Evolutionary conservation across 2,113 vertebrate genomes (phyloP).

Genomic region (Periophthalmus modestus): DNA sequence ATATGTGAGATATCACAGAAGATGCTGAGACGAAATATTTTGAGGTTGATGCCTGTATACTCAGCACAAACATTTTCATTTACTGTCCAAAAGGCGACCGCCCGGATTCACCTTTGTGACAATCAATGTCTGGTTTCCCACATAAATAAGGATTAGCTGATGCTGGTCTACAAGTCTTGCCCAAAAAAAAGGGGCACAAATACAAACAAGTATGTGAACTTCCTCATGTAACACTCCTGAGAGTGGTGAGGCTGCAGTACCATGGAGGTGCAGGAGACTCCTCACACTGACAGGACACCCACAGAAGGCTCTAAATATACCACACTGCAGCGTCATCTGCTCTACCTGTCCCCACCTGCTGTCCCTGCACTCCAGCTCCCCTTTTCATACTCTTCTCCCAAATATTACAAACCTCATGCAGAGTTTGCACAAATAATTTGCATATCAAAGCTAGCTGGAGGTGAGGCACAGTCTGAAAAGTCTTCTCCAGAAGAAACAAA

Average conservation of each 20-base stretch:
- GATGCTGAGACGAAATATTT: too few species aligned
- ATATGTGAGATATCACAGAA: too few species aligned
- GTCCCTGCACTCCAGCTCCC: conserved; percentile 2
- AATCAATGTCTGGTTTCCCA: too few species aligned
- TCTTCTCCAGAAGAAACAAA: conserved; percentile 50
- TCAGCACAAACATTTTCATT: too few species aligned
- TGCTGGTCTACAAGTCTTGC: too few species aligned
- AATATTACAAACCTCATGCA: conserved; percentile 30
- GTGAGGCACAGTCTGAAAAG: conserved; percentile 29
- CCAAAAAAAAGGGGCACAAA: background rate
- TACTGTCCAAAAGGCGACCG: too few species aligned
- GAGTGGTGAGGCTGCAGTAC: conserved; percentile 30
- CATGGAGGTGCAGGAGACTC: conserved; percentile 30
- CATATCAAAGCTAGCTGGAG: conserved; percentile 66
- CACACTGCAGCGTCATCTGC: conserved; percentile 41
- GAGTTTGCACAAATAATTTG: conserved; percentile 55
- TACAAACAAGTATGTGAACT: background rate
- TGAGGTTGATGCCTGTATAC: background rate
- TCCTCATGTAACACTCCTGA: conserved; percentile 1
- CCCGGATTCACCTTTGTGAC: too few species aligned
- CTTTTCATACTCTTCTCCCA: background rate
- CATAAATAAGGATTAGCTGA: background rate
- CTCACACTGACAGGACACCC: conserved; percentile 56
- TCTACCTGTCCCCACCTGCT: conserved; percentile 22
- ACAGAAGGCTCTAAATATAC: conserved; percentile 64